Conservation (phyloP, 2,113 vertebrate species). For the Ochotona princeps region DNA sequence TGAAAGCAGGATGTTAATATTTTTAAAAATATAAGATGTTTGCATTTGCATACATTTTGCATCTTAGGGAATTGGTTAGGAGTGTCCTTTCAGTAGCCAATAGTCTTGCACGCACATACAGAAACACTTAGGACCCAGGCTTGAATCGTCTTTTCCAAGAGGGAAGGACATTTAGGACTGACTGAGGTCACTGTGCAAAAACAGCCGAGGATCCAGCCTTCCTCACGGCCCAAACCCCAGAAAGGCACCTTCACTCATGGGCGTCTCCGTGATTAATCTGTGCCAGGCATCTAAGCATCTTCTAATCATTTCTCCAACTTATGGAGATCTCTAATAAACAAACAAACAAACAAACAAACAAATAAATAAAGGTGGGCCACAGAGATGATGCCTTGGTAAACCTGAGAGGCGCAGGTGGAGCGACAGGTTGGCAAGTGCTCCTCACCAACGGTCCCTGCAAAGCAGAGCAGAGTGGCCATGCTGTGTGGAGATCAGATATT, state of each 20-base stretch:
- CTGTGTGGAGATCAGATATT: background rate
- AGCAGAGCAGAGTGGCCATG: rapidly evolving
- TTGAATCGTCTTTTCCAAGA: background rate
- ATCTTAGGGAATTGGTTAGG: background rate
- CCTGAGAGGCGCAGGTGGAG: background rate
- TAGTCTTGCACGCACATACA: rapidly evolving
- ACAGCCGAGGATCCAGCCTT: background rate
- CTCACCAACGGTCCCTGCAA: background rate
- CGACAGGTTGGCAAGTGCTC: too few relatives aligned
- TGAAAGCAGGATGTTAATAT: background rate
- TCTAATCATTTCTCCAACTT: background rate
- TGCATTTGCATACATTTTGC: background rate
- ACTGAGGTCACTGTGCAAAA: background rate
- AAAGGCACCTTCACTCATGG: rapidly evolving
- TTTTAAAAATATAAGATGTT: background rate
- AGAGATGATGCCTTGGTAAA: background rate
- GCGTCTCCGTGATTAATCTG: background rate
- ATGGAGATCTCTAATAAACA: background rate
- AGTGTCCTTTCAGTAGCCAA: background rate
- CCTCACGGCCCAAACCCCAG: background rate
- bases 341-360: too few relatives aligned
- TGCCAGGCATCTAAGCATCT: background rate
- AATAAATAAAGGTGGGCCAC: background rate
- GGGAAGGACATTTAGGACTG: background rate
- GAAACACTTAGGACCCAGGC: background rate